phyloP scores from a whole-genome alignment of 1,140 invertebrate species.

The Steinernema khuongi region DNA sequence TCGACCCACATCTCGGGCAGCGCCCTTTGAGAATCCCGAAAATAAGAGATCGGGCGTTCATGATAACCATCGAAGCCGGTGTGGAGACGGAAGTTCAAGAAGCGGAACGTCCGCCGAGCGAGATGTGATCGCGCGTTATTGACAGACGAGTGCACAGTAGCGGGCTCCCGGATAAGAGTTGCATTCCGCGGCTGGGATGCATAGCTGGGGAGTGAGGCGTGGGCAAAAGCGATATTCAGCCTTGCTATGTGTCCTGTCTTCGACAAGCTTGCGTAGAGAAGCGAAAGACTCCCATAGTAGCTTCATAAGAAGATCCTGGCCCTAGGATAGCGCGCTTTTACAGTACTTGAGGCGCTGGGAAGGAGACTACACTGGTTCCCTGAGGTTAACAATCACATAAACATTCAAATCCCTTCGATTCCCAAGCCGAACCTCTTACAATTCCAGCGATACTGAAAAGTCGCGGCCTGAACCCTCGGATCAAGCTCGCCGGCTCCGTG shows the following conservation, averaged over 20 bases:
- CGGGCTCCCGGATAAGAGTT: background rate
- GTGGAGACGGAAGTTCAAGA: background rate
- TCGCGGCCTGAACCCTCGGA: slow-evolving; percentile 37
- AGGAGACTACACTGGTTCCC: too few species aligned
- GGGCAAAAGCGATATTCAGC: too few species aligned
- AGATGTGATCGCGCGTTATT: background rate
- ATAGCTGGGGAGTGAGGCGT: too few species aligned
- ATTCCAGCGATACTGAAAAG: slow-evolving; percentile 49
- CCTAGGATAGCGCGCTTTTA: background rate
- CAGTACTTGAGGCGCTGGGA: too few species aligned
- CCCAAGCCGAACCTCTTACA: background rate
- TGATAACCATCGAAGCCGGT: background rate
- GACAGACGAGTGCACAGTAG: background rate
- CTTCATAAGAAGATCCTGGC: too few species aligned
- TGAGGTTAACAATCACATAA: too few species aligned
- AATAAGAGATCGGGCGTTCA: slow-evolving; percentile 5
- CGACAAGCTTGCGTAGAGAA: too few species aligned
- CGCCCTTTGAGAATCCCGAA: background rate
- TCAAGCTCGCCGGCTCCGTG: slow-evolving; percentile 55
- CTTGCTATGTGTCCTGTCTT: too few species aligned
- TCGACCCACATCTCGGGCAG: background rate
- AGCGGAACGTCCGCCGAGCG: background rate
- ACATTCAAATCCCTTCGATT: too few species aligned
- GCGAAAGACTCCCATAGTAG: too few species aligned
- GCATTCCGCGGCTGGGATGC: too few species aligned